Evolutionary conservation across 1,140 invertebrate species (phyloP).

Genomic region (Zaprionus ornatus): DNA sequence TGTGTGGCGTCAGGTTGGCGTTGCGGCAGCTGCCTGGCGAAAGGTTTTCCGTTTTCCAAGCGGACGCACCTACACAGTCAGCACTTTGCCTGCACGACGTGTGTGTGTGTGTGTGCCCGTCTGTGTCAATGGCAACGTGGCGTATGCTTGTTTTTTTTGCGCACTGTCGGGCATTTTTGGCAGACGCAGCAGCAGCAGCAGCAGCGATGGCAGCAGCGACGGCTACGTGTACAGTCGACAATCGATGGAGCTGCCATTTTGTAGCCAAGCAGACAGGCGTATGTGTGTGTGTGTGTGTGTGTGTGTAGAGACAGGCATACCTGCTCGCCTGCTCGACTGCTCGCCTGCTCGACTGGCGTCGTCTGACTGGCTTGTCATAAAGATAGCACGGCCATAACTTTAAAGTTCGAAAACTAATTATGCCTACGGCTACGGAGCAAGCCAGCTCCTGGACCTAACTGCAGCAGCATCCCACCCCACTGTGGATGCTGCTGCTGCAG

Average conservation of each 20-base stretch:
- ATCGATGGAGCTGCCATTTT: constrained; percentile 51
- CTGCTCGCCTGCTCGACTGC: constrained; percentile 11
- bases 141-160: constrained; percentile 45
- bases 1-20: constrained; percentile 76
- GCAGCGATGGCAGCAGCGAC: constrained; percentile 11
- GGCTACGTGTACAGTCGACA: constrained; percentile 26
- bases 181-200: constrained; percentile 42
- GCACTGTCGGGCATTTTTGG: constrained; percentile 39
- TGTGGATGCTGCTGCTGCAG: constrained; percentile 51
- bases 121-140: constrained; percentile 52
- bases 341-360: constrained; percentile 21
- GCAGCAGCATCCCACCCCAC: neutral
- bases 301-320: constrained; percentile 7
- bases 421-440: constrained; percentile 56
- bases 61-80: constrained; percentile 75
- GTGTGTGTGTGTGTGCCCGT: neutral
- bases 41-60: constrained; percentile 58
- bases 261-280: constrained; percentile 19
- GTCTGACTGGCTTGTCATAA: constrained; percentile 61
- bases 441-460: neutral
- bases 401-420: constrained; percentile 83
- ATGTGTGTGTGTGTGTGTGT: neutral
- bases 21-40: constrained; percentile 49
- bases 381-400: constrained; percentile 78
- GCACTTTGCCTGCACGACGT: constrained; percentile 49